A percentile compares a stretch with the other conserved stretches of the same genome.
Conservation (phyloP, 2,797 vertebrate species). For the Sebastes hopkinsi region DNA sequence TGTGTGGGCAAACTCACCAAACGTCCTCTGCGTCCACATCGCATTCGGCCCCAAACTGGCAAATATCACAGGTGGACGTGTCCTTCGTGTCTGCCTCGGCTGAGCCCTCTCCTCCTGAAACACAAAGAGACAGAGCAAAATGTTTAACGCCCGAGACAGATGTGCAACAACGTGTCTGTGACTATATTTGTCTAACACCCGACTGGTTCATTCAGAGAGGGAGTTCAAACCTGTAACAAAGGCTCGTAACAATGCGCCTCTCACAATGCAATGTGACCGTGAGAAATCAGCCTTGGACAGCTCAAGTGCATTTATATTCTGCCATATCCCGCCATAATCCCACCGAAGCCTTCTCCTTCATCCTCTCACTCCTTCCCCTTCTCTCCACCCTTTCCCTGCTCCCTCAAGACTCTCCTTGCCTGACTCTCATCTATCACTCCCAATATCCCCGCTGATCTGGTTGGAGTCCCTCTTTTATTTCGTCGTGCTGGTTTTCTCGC, state of each 20-base stretch:
- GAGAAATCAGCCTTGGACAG: slow-evolving; percentile 26
- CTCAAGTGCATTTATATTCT: slow-evolving; percentile 52
- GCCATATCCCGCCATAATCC: slow-evolving; percentile 40
- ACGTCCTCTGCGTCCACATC: slow-evolving; percentile 99
- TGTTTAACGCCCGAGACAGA: neutral
- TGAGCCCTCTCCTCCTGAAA: slow-evolving; percentile 93
- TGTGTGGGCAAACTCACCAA: slow-evolving; percentile 83
- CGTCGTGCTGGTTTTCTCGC: slow-evolving; percentile 69
- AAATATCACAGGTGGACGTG: slow-evolving; percentile 98
- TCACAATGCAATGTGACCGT: slow-evolving; percentile 8
- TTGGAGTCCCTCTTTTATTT: slow-evolving; percentile 79
- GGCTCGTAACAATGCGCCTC: neutral
- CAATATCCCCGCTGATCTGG: slow-evolving; percentile 80
- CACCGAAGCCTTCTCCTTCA: slow-evolving; percentile 38
- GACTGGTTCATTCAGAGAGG: neutral
- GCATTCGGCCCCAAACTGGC: slow-evolving; percentile 98
- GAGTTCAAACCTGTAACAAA: neutral
- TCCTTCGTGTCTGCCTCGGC: slow-evolving; percentile 96
- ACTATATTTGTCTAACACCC: neutral
- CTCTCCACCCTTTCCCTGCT: neutral
- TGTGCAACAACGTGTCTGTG: slow-evolving; percentile 13
- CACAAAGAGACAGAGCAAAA: slow-evolving; percentile 5
- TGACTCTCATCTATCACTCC: slow-evolving; percentile 65
- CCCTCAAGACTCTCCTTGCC: slow-evolving; percentile 4
- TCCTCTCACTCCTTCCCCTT: slow-evolving; percentile 24